These are phyloP conservation scores for Mnemiopsis leidyi DNA, from an alignment of 37 sponge, comb jelly and placozoan species.

Conservation along the genomic window DNA sequence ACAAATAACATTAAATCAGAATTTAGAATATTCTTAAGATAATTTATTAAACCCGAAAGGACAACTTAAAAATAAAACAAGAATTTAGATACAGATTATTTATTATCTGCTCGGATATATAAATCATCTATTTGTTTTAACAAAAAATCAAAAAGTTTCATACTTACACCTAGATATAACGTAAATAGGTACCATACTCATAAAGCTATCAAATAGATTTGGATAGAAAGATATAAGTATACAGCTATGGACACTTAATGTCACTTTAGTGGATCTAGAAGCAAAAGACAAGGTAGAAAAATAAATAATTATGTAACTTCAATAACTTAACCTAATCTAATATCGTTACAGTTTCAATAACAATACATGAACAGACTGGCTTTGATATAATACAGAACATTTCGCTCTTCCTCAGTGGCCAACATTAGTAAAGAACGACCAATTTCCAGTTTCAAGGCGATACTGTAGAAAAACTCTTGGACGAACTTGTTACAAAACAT, in stretches of 20 bases:
- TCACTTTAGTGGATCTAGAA: too few relatives aligned
- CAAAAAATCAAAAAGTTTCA: not conserved
- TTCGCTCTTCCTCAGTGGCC: too few relatives aligned
- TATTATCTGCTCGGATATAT: not conserved
- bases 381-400: too few relatives aligned
- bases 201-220: not conserved
- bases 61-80: not conserved
- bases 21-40: not conserved
- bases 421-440: too few relatives aligned
- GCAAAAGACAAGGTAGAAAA: not conserved
- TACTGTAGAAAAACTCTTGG: too few relatives aligned
- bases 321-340: too few relatives aligned
- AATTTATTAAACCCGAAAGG: not conserved
- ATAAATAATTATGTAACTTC: not conserved
- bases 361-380: too few relatives aligned
- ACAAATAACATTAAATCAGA: not conserved
- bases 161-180: not conserved
- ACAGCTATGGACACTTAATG: too few relatives aligned
- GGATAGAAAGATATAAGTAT: not conserved
- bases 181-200: not conserved
- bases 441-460: too few relatives aligned
- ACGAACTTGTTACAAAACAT: too few relatives aligned
- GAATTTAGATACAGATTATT: too few relatives aligned
- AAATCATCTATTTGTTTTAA: not conserved
- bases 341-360: too few relatives aligned